Conservation (phyloP, 1,140 invertebrate genomes). For the Latrodectus geometricus region DNA sequence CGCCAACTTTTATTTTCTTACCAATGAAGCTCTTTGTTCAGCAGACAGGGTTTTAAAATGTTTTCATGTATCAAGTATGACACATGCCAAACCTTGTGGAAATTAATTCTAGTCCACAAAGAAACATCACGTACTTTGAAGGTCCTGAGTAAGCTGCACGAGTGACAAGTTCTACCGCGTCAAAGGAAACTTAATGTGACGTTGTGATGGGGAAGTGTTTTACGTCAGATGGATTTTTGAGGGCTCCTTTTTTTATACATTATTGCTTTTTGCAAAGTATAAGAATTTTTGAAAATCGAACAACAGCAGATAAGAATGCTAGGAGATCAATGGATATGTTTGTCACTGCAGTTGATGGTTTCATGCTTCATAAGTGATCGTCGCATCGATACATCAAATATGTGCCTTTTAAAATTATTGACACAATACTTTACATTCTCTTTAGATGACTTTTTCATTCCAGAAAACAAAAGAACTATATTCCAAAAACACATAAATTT, state of each 20-base stretch:
- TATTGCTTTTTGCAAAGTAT: neutral
- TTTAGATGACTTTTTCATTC: neutral
- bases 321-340: conserved; percentile 5
- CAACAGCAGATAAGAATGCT: neutral
- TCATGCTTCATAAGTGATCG: neutral
- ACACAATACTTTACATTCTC: neutral
- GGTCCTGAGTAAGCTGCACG: neutral
- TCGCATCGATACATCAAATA: neutral
- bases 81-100: conserved; percentile 54
- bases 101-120: conserved; percentile 48
- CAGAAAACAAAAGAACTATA: neutral
- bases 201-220: conserved; percentile 16
- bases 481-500: neutral
- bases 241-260: conserved; percentile 2
- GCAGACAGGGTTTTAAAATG: conserved; percentile 51
- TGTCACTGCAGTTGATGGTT: neutral
- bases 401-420: neutral
- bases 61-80: conserved; percentile 57
- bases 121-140: conserved; percentile 38
- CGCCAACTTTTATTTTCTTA: conserved; percentile 55
- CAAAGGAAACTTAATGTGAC: conserved; percentile 29
- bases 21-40: conserved; percentile 31
- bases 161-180: conserved; percentile 33
- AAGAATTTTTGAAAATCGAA: conserved; percentile 1
- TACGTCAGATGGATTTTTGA: conserved; percentile 5